phyloP scores from a whole-genome alignment of 2,797 vertebrate species.

The Squalus acanthias region DNA sequence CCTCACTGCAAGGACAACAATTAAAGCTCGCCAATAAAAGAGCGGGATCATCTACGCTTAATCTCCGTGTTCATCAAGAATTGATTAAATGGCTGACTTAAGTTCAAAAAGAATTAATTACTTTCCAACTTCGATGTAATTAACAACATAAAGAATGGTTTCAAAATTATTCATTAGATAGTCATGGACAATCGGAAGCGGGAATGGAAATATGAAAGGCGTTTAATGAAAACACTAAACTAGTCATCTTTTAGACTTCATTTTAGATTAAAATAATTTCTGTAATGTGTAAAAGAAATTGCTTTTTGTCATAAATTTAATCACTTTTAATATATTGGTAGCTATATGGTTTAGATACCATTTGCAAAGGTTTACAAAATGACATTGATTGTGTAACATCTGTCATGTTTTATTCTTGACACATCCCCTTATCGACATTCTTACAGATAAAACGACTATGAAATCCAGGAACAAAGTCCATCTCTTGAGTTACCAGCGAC shows the following conservation, averaged over 20 bases:
- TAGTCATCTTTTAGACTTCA: slow-evolving; percentile 41
- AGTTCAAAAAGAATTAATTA: slow-evolving; percentile 80
- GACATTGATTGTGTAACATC: background rate
- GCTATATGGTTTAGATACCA: background rate
- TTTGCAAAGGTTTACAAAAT: background rate
- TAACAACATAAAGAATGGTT: slow-evolving; percentile 70
- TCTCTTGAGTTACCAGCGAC: background rate
- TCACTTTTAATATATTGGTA: background rate
- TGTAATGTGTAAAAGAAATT: slow-evolving; percentile 35
- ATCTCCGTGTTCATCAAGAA: slow-evolving; percentile 73
- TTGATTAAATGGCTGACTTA: slow-evolving; percentile 74
- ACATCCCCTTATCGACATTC: background rate
- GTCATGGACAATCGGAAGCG: slow-evolving; percentile 70
- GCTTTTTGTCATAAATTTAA: slow-evolving; percentile 10
- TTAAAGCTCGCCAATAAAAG: slow-evolving; percentile 60
- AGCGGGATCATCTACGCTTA: slow-evolving; percentile 70
- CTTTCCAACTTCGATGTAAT: slow-evolving; percentile 66
- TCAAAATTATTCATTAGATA: slow-evolving; percentile 73
- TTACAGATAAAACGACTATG: background rate
- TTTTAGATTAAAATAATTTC: slow-evolving; percentile 40
- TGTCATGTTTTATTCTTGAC: background rate
- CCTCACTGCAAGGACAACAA: slow-evolving; percentile 57
- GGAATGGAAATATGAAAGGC: slow-evolving; percentile 66
- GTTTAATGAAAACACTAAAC: slow-evolving; percentile 59
- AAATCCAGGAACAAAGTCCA: too few species aligned